Evolutionary conservation across 2,888 invertebrate genomes (phyloP), one percentile per base, ranked within the genome.

Genomic region (Metacarcinus magister): DNA sequence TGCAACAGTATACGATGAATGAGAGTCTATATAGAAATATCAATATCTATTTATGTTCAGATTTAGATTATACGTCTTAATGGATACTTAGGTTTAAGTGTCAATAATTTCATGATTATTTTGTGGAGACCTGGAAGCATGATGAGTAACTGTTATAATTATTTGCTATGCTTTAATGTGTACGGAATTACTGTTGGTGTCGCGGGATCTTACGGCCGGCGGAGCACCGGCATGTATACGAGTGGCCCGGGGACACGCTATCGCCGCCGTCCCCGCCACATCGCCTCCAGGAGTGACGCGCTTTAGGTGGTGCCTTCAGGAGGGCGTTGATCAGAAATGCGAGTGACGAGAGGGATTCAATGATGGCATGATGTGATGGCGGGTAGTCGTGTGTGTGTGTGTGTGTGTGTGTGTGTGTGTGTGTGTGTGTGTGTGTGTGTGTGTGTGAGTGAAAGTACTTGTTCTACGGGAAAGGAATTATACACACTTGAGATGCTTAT

Each of bases 1-100:
- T 95, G 92, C 7, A 92, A 93, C 93, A 95, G 95, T 95, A 95
- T 95, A 95, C 95, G 95, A 95, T 93, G 95, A 95, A 48, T 93
- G 89, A 93, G 93, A 95, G 87, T 95, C 89, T 92, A 82, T 48
- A 93, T 67, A 93, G 23, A 67, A 67, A 93, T 46, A 82, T 82
- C 82, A 67, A 93, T 46, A 82, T 82, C n/a, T 94, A 87, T 95
- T 93, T 95, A 95, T 95, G 95, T 95, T 95, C 95, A 93, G 89
- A 95, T 89, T 95, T 95, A 95, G 60, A 48, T 46, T 46, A 54
- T 93, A 67, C 91, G 67, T 44, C 92, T 67, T 94, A 39, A 91
- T 95, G 95, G 92, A 93, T 93, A 54, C 93, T 28, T 95, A 95
- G 82, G 93, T 54, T 89, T 48, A 93, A 95, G 93, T 93, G 82